Evolutionary conservation across 2,113 vertebrate genomes (phyloP).

Genomic region (Crotalus viridis): DNA sequence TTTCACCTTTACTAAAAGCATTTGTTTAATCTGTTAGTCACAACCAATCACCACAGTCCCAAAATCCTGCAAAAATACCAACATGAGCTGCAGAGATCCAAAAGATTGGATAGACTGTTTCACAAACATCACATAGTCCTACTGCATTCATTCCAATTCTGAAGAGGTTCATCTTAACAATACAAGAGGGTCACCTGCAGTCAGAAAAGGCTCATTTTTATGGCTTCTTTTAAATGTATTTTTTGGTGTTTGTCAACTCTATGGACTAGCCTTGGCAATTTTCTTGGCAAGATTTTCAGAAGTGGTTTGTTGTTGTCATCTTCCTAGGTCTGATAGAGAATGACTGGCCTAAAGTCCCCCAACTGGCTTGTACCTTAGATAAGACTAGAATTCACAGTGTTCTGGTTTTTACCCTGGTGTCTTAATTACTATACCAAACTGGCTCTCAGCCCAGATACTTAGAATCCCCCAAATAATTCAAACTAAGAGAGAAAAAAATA

Average conservation of each 20-base stretch:
- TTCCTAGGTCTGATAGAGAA: not conserved
- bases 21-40: not conserved
- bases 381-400: not conserved
- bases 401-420: not conserved
- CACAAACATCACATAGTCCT: not conserved
- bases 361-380: not conserved
- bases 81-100: not conserved
- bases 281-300: not conserved
- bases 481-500: not conserved
- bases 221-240: not conserved
- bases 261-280: not conserved
- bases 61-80: not conserved
- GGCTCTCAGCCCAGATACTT: not conserved
- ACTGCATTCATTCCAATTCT: not conserved
- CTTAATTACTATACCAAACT: not conserved
- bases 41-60: not conserved
- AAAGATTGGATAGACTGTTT: not conserved
- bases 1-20: not conserved
- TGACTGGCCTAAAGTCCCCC: not conserved
- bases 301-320: not conserved
- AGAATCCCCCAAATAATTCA: not conserved
- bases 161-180: not conserved
- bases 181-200: not conserved
- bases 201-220: not conserved
- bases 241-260: not conserved